phyloP scores from a whole-genome alignment of 1,140 invertebrate species.

The Xylocopa sonorina region DNA sequence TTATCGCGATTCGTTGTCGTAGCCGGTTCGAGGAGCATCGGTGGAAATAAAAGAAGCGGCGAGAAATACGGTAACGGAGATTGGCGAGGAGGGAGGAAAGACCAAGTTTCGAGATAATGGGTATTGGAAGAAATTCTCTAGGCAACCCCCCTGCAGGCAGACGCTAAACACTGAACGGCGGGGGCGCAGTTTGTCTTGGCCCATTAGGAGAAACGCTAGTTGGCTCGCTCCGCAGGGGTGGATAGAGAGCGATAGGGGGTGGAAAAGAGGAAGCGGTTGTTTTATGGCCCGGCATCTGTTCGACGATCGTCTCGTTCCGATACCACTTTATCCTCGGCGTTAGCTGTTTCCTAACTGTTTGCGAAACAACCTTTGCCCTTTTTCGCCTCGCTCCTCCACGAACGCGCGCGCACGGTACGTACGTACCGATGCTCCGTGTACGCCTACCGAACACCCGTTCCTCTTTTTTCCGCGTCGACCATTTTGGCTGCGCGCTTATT shows the following conservation, averaged over 20 bases:
- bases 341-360: conserved; percentile 82
- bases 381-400: conserved; percentile 42
- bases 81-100: conserved; percentile 24
- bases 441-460: not conserved
- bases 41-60: conserved; percentile 42
- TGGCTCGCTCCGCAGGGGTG: conserved; percentile 73
- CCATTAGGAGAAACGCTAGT: conserved; percentile 82
- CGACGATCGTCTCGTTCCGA: conserved; percentile 83
- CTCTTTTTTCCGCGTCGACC: not conserved
- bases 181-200: conserved; percentile 81
- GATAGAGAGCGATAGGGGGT: conserved; percentile 72
- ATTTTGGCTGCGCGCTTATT: not conserved
- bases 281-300: conserved; percentile 82
- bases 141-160: conserved; percentile 67
- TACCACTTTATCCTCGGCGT: conserved; percentile 82
- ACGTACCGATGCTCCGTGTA: not conserved
- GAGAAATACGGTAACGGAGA: conserved; percentile 40
- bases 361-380: conserved; percentile 77
- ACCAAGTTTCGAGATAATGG: conserved; percentile 69
- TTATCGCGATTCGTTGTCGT: conserved; percentile 47
- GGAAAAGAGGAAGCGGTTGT: conserved; percentile 80
- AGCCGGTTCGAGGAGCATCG: conserved; percentile 8
- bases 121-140: conserved; percentile 75
- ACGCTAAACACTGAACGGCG: conserved; percentile 77
- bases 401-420: conserved; percentile 38